Evolutionary conservation across 2,888 invertebrate species (phyloP).

Genomic region (Neoitamus cyanurus): DNA sequence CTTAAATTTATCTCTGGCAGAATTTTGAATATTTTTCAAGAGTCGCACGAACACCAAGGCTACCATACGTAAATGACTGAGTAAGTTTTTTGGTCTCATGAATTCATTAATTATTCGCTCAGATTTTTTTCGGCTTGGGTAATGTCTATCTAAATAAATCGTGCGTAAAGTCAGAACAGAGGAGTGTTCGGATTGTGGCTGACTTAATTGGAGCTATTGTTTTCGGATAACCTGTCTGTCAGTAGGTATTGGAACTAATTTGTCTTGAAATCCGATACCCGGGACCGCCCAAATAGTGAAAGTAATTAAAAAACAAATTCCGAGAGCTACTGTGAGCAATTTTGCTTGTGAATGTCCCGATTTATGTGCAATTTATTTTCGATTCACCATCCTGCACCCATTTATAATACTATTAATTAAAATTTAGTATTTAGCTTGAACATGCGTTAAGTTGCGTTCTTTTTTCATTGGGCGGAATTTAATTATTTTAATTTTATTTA

Average conservation of each 20-base stretch:
- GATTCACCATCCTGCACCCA: not conserved
- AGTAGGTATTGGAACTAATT: not conserved
- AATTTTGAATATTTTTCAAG: not conserved
- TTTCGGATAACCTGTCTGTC: not conserved
- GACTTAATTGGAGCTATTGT: not conserved
- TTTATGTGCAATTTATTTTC: not conserved
- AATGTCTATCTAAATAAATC: not conserved
- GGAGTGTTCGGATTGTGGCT: not conserved
- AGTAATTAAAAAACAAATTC: not conserved
- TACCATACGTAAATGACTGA: not conserved
- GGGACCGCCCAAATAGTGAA: not conserved
- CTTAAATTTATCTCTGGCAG: not conserved
- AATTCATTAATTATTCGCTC: not conserved
- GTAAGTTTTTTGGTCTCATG: not conserved
- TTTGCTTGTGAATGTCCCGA: not conserved
- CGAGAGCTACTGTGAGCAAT: not conserved
- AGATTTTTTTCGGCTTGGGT: not conserved
- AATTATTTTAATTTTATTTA: no score
- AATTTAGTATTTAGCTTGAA: no score
- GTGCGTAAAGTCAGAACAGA: not conserved
- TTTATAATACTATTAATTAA: not conserved
- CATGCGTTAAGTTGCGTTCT: no score
- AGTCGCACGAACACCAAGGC: not conserved
- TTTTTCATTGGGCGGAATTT: no score
- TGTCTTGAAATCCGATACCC: not conserved